Percentiles rank a stretch among this genome's conserved stretches.
These are phyloP conservation scores for Trichacis sp. DNA, from an alignment of 2,888 invertebrate genomes.

Conservation along the genomic window DNA sequence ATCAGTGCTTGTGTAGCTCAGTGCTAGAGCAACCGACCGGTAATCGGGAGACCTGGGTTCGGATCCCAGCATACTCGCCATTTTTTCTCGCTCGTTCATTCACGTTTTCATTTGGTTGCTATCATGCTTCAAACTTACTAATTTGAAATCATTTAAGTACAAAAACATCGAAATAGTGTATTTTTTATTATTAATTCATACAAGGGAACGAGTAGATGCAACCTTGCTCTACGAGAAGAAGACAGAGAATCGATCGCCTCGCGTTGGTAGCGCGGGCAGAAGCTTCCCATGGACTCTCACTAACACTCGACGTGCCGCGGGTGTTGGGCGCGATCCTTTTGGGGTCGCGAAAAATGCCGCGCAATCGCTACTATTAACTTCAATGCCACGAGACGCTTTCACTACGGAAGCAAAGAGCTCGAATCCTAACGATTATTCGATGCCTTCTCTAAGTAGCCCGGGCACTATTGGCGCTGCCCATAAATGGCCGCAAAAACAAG, in stretches of 20 bases:
- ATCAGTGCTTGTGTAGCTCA: no score
- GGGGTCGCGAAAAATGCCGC: constrained; percentile 57
- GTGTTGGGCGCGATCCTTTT: constrained; percentile 53
- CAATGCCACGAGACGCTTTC: constrained; percentile 59
- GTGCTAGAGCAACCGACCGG: no score
- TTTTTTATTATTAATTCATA: no score
- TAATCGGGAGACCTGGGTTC: no score
- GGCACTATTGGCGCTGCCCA: constrained; percentile 17
- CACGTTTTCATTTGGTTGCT: no score
- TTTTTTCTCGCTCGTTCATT: no score
- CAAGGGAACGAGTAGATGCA: constrained; percentile 34
- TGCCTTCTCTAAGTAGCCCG: constrained; percentile 29
- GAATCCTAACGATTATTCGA: constrained; percentile 28
- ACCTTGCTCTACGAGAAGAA: constrained; percentile 23
- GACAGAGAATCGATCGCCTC: no score
- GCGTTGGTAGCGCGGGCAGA: constrained; percentile 60
- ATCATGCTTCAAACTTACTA: no score
- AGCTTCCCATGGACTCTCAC: constrained; percentile 69
- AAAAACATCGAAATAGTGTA: no score
- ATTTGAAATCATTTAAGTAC: no score
- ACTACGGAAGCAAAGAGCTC: constrained; percentile 47
- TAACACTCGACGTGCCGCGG: constrained; percentile 65
- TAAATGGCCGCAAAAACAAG: constrained; percentile 22
- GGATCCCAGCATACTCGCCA: no score
- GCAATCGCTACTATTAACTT: constrained; percentile 50